Base-by-base conservation (phyloP, 2,113 vertebrate genomes). In the Xenotilapia longispinis region DNA sequence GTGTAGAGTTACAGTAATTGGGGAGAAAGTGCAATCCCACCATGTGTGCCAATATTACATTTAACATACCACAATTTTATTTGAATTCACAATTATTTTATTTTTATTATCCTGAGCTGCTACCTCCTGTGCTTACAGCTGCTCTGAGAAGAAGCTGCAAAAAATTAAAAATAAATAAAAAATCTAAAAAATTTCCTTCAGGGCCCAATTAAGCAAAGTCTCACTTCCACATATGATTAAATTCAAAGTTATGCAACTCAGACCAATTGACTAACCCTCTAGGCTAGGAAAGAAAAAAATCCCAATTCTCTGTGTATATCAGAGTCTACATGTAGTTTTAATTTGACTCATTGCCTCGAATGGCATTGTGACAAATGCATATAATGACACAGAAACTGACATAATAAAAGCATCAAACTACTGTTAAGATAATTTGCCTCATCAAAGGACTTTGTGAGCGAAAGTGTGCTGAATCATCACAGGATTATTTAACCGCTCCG, bases 171-270 rank as follows among this genome's bases (percentile, higher is more conserved):
- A 42, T 6, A 23, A 54, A 53, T 47, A 15, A 28, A 47, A 55
- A 68, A 57, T 49, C 54, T 23, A 31, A n/a, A 17, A 84, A 47
- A 63, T 81, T 88, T 53, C 58, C 90, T 89, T 83, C 13, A 87
- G 90, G 90, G 86, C 63, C 89, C 84, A 91, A 90, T 94, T 90
- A 88, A 60, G 15, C 21, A 55, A 17, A 54, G 80, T 63, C 68
- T 84, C 9, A 84, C 58, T 79, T 73, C 26, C 47, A 89, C 26
- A 82, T 33, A 45, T 81, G 60, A 86, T 84, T 55, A 91, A 82
- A 63, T 81, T 54, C 17, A 33, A 54, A 88, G 28, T 89, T 93
- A 79, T 49, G 83, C 23, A 92, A 87, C 88, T 68, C 42, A 45
- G 38, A 65, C 54, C 23, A 81, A 84, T 87, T 60, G 51, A 47